phyloP scores from a whole-genome alignment of 2,113 vertebrate species.

The Crotalus helleri region DNA sequence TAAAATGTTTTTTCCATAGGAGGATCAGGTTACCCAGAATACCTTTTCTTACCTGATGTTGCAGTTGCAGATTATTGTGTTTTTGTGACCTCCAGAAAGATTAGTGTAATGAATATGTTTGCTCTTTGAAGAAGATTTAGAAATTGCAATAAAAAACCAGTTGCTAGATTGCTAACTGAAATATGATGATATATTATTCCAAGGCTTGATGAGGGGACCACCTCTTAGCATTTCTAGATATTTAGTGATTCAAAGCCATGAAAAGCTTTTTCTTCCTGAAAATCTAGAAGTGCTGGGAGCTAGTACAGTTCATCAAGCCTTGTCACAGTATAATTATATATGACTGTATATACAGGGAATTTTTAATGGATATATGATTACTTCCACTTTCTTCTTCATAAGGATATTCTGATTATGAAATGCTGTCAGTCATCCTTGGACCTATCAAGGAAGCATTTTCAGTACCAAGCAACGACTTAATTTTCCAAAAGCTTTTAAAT shows the following conservation, averaged over 20 bases:
- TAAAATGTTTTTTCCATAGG: not conserved
- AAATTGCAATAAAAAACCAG: not conserved
- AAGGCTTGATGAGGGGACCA: not conserved
- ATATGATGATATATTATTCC: not conserved
- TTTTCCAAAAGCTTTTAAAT: constrained; percentile 10
- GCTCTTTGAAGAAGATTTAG: not conserved
- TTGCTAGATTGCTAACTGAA: not conserved
- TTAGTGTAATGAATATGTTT: not conserved
- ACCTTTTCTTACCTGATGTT: not conserved
- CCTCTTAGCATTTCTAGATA: not conserved
- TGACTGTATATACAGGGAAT: not conserved
- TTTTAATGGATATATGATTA: not conserved
- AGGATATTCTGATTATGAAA: not conserved
- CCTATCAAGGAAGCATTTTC: not conserved
- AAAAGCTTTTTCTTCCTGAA: not conserved
- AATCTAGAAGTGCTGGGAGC: not conserved
- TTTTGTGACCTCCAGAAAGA: not conserved
- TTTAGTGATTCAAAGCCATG: not conserved
- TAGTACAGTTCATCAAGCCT: not conserved
- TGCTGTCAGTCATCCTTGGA: not conserved
- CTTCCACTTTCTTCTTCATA: not conserved
- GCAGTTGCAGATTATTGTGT: not conserved
- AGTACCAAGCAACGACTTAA: not conserved
- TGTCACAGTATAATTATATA: not conserved
- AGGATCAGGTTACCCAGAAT: not conserved